Evolutionary conservation across 2,888 invertebrate species (phyloP).

Genomic region (Helleia helle): DNA sequence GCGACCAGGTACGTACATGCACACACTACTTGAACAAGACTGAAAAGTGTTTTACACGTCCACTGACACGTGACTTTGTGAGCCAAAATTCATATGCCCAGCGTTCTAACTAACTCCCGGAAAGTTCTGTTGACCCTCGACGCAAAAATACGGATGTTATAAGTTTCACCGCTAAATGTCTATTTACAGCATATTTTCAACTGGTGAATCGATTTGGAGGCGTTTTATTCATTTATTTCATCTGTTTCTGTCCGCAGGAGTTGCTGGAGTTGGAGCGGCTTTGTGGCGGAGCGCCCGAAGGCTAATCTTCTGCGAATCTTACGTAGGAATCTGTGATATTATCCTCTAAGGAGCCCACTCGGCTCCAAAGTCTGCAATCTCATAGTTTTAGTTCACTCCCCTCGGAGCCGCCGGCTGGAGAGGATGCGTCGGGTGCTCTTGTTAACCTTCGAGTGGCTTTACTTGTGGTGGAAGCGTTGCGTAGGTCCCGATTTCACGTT

Average conservation of each 20-base stretch:
- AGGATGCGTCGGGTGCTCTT: not conserved
- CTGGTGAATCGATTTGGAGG: too few relatives aligned
- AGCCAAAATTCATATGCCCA: too few relatives aligned
- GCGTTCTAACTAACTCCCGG: too few relatives aligned
- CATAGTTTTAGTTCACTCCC: constrained; percentile 31
- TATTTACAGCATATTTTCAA: too few relatives aligned
- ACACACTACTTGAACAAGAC: too few relatives aligned
- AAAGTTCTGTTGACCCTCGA: too few relatives aligned
- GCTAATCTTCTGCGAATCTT: constrained; percentile 29
- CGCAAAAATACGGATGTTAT: too few relatives aligned
- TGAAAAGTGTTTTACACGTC: too few relatives aligned
- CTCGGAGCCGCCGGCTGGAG: not conserved
- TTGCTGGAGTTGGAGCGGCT: constrained; percentile 49
- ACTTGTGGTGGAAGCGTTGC: not conserved
- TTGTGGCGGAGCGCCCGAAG: constrained; percentile 53
- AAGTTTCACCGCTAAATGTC: too few relatives aligned
- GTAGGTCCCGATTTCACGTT: not conserved
- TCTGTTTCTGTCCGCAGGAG: constrained; percentile 37
- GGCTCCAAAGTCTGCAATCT: constrained; percentile 32
- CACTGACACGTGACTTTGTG: too few relatives aligned
- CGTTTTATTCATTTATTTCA: too few relatives aligned
- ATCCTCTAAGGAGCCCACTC: constrained; percentile 51
- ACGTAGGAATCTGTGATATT: constrained; percentile 68
- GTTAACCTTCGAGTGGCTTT: not conserved
- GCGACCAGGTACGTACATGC: constrained; percentile 49